A percentile compares a stretch with the other conserved stretches of the same genome.
Conservation (phyloP, 1,140 invertebrate species). For the Elymnias hypermnestra region DNA sequence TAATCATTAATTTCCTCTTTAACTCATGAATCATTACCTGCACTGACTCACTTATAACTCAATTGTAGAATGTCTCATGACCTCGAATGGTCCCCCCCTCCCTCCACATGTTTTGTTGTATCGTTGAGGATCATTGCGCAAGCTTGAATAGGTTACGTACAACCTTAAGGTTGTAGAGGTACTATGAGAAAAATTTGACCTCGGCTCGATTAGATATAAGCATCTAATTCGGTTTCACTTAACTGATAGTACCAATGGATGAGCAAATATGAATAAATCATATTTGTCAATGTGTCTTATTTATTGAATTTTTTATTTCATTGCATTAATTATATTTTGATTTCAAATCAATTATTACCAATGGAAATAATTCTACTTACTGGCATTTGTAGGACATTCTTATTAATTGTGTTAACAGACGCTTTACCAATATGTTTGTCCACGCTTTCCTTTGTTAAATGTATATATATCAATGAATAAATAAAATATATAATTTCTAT, state of each 20-base stretch:
- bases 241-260: slow-evolving; percentile 7
- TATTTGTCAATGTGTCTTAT: slow-evolving; percentile 6
- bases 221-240: slow-evolving; percentile 18
- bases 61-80: slow-evolving; percentile 5
- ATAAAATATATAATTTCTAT: too few relatives aligned
- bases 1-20: slow-evolving; percentile 19
- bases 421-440: too few relatives aligned
- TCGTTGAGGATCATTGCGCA: slow-evolving; percentile 6
- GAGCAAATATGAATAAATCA: too few relatives aligned
- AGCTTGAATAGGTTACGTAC: slow-evolving; percentile 3
- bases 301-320: neutral
- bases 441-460: too few relatives aligned
- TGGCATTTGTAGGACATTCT: too few relatives aligned
- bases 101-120: slow-evolving; percentile 3
- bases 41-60: slow-evolving; percentile 6
- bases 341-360: too few relatives aligned
- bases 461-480: too few relatives aligned
- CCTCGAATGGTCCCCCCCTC: slow-evolving; percentile 7
- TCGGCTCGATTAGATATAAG: slow-evolving; percentile 28
- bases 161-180: slow-evolving; percentile 24
- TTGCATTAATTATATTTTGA: too few relatives aligned
- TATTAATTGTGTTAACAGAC: too few relatives aligned
- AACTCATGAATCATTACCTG: slow-evolving; percentile 13
- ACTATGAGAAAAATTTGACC: slow-evolving; percentile 49
- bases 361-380: too few relatives aligned